Evolutionary conservation across 2,888 invertebrate genomes (phyloP), one percentile per base, ranked within the genome.

Genomic region (Nomada ferruginata): DNA sequence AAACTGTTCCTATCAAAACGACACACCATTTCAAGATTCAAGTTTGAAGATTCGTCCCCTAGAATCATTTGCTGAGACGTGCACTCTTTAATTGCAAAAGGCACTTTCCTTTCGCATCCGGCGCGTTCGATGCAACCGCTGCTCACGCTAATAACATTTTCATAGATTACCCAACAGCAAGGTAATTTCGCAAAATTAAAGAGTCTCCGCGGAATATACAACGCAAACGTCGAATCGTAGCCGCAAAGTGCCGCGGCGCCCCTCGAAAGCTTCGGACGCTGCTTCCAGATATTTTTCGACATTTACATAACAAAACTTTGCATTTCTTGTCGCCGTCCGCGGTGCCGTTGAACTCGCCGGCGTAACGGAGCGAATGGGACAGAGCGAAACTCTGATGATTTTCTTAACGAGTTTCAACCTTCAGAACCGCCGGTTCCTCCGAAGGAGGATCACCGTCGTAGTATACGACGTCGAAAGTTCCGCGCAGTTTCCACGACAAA

Each of bases 1-100:
- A 84, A 36, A 84, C 76, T 86, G 86, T 86, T 82, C 74, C 76
- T 65, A 23, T 23, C 55, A 11, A 71, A 29, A 47, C 52, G 42
- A 9, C 9, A 50, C 18, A 52, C 47, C 10, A 47, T 50, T 55
- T 23, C 44, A 42, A 23, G 15, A 29, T 71, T 71, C 36, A 63
- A 1, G 18, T 44, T 20, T 3, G n/a, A n/a, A n/a, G n/a, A 7
- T 18, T 5, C 36, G 36, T 36, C 36, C 1, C 36, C 36, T 36
- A 5, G 5, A 36, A 36, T 36, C 29, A 36, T n/a, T 10, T 11
- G 11, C 26, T 7, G 2, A 3, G 5, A 42, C 18, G 18, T 18
- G 42, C 15, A 13, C 55, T 44, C 29, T 47, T 61, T 65, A 36
- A 60, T 44, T 44, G 29, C 2, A n/a, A n/a, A n/a, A n/a, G n/a